A percentile compares a stretch with the other conserved stretches of the same genome.
These are phyloP conservation scores for Apeltes quadracus DNA, from an alignment of 2,113 vertebrate species.

Conservation along the genomic window DNA sequence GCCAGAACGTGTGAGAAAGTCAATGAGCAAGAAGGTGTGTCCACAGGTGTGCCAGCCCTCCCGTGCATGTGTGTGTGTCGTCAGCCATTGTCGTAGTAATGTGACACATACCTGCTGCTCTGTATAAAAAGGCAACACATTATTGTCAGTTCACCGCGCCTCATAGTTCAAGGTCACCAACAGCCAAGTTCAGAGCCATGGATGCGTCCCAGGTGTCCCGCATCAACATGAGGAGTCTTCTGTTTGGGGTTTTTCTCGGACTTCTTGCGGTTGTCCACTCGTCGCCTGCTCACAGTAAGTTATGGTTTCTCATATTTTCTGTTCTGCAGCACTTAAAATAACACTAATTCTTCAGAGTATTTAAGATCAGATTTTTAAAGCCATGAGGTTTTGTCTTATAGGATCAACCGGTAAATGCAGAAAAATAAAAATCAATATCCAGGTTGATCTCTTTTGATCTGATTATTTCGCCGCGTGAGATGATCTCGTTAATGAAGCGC, in stretches of 20 bases:
- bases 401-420: background rate
- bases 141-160: slow-evolving; percentile 13
- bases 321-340: background rate
- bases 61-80: slow-evolving; percentile 18
- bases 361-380: no score
- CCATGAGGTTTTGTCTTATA: background rate
- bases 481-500: background rate
- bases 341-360: no score
- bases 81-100: slow-evolving; percentile 30
- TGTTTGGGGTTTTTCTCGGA: slow-evolving; percentile 51
- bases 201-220: background rate
- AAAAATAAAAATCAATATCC: background rate
- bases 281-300: slow-evolving; percentile 59
- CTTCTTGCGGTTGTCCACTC: slow-evolving; percentile 52
- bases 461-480: background rate
- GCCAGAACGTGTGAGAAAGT: slow-evolving; percentile 18
- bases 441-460: background rate
- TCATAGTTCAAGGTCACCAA: background rate
- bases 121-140: slow-evolving; percentile 56
- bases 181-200: background rate
- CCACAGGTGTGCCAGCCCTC: slow-evolving; percentile 52
- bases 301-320: background rate
- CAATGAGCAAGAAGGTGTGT: slow-evolving; percentile 40
- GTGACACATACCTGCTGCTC: slow-evolving; percentile 43
- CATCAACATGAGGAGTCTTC: slow-evolving; percentile 44